Evolutionary conservation across 2,797 vertebrate species (phyloP), one percentile per base, ranked within the genome.

Genomic region (Karalla daura): DNA sequence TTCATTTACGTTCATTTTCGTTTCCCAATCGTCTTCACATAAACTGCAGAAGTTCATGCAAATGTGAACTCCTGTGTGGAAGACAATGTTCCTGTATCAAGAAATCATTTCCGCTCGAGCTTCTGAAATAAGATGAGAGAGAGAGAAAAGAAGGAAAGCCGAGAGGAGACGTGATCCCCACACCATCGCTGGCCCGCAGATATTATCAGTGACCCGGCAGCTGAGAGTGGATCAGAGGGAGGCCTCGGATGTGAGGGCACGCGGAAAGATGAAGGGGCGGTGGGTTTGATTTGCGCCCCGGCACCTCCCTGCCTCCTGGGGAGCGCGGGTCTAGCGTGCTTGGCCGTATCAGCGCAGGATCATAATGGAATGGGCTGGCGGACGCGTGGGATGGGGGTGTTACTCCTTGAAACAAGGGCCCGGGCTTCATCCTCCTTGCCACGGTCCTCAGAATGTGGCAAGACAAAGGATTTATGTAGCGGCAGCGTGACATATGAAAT

Each of bases 391-490:
- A 76, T 41, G 56, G 76, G 64, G 51, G 59, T 32, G 63, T 58
- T 74, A 39, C 84, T 80, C 74, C 63, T 81, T 79, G 80, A 86
- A 89, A 91, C 79, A 71, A 71, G 58, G 65, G 61, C 69, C 56
- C 41, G 6, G 74, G 80, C 76, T 87, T 85, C 65, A 80, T 82
- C 73, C 86, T 67, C 51, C 81, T 61, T 36, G 70, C 78, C 76
- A 81, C 41, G 78, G 80, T 78, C n/a, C 88, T 80, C 83, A 77
- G 79, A 81, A 74, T 78, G 71, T 53, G 74, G 70, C 59, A 70
- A 88, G 83, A 92, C 90, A 92, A 92, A 87, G 79, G 84, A 90
- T 92, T 91, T 89, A 88, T 88, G 90, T 85, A 67, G 76, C 76
- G 66, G 64, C 76, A 67, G 64, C 70, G 56, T 81, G 70, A 76